These are phyloP conservation scores for Tetrao urogallus DNA, from an alignment of 2,113 vertebrate species.

Conservation along the genomic window DNA sequence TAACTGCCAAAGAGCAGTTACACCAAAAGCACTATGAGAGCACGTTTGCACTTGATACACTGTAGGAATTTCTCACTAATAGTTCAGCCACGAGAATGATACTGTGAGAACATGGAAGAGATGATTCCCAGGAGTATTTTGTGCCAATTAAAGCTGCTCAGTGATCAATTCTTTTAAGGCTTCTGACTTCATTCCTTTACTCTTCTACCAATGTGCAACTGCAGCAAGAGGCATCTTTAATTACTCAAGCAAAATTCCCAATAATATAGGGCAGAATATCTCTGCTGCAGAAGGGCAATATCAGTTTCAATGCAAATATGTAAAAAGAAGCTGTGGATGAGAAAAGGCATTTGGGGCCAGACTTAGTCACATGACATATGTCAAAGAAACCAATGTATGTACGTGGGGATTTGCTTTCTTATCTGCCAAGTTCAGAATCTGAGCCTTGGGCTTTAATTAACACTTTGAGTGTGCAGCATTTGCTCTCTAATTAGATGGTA, in stretches of 20 bases:
- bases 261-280: neutral
- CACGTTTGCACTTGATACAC: neutral
- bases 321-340: slow-evolving; percentile 15
- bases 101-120: slow-evolving; percentile 3
- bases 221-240: neutral
- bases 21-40: neutral
- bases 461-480: neutral
- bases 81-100: slow-evolving; percentile 20
- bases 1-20: neutral
- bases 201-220: neutral
- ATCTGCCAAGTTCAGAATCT: neutral
- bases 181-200: neutral
- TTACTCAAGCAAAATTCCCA: neutral
- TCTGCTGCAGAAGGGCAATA: neutral
- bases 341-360: neutral
- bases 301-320: neutral
- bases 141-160: slow-evolving; percentile 15
- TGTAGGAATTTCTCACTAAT: neutral
- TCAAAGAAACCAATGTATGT: neutral
- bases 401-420: neutral
- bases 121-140: neutral
- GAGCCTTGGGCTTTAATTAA: slow-evolving; percentile 15
- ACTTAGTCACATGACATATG: neutral
- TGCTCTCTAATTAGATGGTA: slow-evolving; percentile 25
- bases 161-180: slow-evolving; percentile 34